phyloP scores from a whole-genome alignment of 2,113 vertebrate genomes.

The Copsychus sechellarum region DNA sequence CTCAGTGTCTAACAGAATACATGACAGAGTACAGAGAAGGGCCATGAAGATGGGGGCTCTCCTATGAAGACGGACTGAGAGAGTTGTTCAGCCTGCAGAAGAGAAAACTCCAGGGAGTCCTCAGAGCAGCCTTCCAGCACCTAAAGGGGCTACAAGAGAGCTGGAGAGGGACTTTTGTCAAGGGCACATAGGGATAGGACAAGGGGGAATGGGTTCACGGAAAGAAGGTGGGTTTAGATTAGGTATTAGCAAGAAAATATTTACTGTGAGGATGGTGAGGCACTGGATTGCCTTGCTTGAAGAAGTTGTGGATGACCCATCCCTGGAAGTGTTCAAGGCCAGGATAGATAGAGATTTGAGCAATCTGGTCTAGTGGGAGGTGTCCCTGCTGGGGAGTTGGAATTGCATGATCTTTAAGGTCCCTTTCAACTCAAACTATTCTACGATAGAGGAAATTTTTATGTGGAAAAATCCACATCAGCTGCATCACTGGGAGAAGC shows the following conservation, averaged over 20 bases:
- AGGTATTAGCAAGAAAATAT: not conserved
- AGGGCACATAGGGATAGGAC: not conserved
- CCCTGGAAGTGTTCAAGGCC: not conserved
- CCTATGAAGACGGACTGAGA: not conserved
- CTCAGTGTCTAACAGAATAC: not conserved
- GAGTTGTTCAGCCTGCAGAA: not conserved
- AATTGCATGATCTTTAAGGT: not conserved
- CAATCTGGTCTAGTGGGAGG: not conserved
- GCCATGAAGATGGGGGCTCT: not conserved
- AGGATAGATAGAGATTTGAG: not conserved
- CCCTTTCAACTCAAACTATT: not conserved
- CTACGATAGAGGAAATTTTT: not conserved
- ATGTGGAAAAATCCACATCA: not conserved
- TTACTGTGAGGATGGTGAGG: not conserved
- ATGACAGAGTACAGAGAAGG: not conserved
- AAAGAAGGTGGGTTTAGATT: not conserved
- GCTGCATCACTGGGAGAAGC: not conserved
- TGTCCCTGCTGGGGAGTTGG: accelerated
- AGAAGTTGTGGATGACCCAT: not conserved
- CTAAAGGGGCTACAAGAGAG: not conserved
- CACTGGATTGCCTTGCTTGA: not conserved
- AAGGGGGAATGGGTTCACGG: not conserved
- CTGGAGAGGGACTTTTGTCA: not conserved
- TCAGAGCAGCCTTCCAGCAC: not conserved
- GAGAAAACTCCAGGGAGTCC: not conserved